Evolutionary conservation across 1,140 invertebrate genomes (phyloP), one percentile per base, ranked within the genome.

Genomic region (Oryctes rhinoceros): DNA sequence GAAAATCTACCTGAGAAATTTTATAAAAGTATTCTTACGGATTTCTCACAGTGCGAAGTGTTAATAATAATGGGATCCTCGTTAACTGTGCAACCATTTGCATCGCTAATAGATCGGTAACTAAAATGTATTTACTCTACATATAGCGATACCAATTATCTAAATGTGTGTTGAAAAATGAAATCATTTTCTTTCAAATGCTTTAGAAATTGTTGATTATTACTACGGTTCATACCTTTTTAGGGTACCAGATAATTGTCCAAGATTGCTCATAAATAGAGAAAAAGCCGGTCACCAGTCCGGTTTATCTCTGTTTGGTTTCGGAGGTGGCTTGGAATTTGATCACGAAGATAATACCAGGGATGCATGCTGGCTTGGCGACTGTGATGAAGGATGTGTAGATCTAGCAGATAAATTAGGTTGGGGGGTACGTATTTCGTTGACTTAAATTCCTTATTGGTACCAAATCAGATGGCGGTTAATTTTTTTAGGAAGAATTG

Each of bases 21-120:
- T 88, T 92, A 94, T 83, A 84, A 86, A 15, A 90, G 91, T 75
- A 88, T 92, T 3, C 87, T 89, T 20, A 86, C 91, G 81, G 98
- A 99, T 89, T 97, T 99, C 86, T 87, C 89, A 49, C 89, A 94
- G 79, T 98, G 97, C 88, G 97, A 99, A 89, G 89, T 99, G 79
- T 90, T 99, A 6, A 96, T 99, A 79, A 94, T 99, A 5, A 94
- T 99, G 92, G 98, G 98, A 9, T 98, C 98, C 1, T 98, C 97
- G 20, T 90, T 99, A 75, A 93, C 94, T 83, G 97, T 99, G 0
- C 96, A 98, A 81, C 98, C 98, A 1, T 99, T 99, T 90, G 96
- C 96, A n/a, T 96, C 95, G 15, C 89, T 98, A 6, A 89, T 96
- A 81, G 92, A 95, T 84, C 92, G 90, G 94, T 96, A 87, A 44